Evolutionary conservation across 2,113 vertebrate species (phyloP), one percentile per base, ranked within the genome.

Genomic region (Otolemur garnettii): DNA sequence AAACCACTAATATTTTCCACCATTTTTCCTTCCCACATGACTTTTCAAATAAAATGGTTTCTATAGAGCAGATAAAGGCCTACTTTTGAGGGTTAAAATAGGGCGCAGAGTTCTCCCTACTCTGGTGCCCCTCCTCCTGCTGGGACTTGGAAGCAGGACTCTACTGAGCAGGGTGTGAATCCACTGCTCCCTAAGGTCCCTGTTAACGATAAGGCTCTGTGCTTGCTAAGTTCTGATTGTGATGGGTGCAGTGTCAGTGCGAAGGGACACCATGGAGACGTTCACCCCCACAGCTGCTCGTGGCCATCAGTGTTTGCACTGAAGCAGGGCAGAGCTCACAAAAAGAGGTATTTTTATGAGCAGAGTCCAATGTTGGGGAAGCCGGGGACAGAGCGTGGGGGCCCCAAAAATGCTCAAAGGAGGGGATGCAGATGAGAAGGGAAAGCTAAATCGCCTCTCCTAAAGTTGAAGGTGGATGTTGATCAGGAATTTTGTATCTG

Each of bases 21-120:
- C 28, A 55, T 87, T 5, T 66, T 84, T 90, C 82, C 83, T 78
- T 85, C 30, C 72, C 33, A 60, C 10, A 60, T 62, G 59, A 17
- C 33, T 95, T 95, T 82, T 72, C 57, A 94, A 90, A 50, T 45
- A n/a, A 95, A 64, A 77, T 81, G 2, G 59, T 83, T 85, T 90
- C 33, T 83, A 28, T 82, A 59, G 53, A 81, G 45, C 87, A 19
- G 59, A 69, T 91, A 55, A 38, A 87, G 75, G 8, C 45, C 59
- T 68, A 22, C 5, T 14, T 93, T 28, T n/a, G 38, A 62, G 74
- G 45, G 60, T 17, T 5, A 4, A 81, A 42, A 35, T 77, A 15
- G 14, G 24, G 21, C 38, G 26, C 75, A 42, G 84, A 82, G 38
- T 72, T 53, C 59, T 30, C 69, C 53, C 72, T 80, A 11, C 26